Conservation (phyloP, 2,797 vertebrate genomes). For the Oophaga sylvatica region DNA sequence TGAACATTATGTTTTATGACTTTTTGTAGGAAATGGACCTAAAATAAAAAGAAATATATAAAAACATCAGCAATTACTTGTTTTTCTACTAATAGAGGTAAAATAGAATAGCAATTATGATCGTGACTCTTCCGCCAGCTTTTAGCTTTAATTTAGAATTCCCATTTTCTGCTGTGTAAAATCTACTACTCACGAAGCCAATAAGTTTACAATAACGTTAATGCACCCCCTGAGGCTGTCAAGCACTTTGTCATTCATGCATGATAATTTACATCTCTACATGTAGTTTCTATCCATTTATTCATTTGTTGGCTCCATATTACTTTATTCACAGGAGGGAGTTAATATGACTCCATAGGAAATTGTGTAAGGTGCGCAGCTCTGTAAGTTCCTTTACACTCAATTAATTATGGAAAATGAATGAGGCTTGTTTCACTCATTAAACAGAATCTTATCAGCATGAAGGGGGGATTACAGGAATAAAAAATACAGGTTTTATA, state of each 20-base stretch:
- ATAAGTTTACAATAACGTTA: constrained; percentile 54
- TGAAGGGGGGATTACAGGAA: not conserved
- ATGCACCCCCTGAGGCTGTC: constrained; percentile 42
- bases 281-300: constrained; percentile 47
- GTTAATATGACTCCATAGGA: constrained; percentile 46
- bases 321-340: constrained; percentile 45
- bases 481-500: constrained; percentile 7
- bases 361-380: constrained; percentile 46
- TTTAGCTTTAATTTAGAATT: constrained; percentile 14
- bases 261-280: constrained; percentile 46
- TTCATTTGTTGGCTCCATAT: constrained; percentile 40
- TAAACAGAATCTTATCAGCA: constrained; percentile 29
- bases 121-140: constrained; percentile 8
- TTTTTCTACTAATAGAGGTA: not conserved
- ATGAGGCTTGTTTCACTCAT: constrained; percentile 44
- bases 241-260: constrained; percentile 52
- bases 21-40: not conserved
- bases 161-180: constrained; percentile 22
- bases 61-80: not conserved
- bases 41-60: not conserved
- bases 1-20: not conserved
- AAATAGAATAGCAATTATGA: constrained; percentile 21
- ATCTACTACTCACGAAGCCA: constrained; percentile 3
- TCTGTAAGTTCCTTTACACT: constrained; percentile 53
- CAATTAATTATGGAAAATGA: constrained; percentile 53